Base-by-base conservation (phyloP, 1,140 invertebrate species). In the Caerostris darwini region DNA sequence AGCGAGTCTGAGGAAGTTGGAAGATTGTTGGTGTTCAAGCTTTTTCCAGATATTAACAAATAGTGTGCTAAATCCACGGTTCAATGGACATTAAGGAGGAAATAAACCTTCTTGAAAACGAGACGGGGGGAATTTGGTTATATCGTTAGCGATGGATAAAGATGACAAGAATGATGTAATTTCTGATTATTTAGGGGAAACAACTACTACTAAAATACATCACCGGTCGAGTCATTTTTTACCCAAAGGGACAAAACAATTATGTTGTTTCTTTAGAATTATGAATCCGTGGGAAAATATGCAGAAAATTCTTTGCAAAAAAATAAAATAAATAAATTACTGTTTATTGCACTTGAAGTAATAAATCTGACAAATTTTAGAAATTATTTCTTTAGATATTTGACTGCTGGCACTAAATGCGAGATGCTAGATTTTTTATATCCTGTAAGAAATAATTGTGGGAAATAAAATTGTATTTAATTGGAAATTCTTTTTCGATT, bases 111-210 rank as follows among this genome's bases (percentile, higher is more conserved):
- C 71, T 7, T 3, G 34, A 77, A 77, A 34, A 34, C 34, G 34
- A 34, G 34, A 34, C 34, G 34, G 34, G 34, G 34, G 14, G 71
- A 50, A 12, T 77, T 34, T 67, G n/a, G 19, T 77, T 77, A 77
- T 77, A 77, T 77, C 71, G 71, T 77, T 77, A 77, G 12, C 50
- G 71, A 77, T 34, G 4, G 71, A 77, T 77, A 77, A 77, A 77
- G 71, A 77, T 77, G 71, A 77, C 71, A 50, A 77, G 71, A 3
- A 34, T 12, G 71, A 77, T 77, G 34, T 50, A 77, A 77, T 77
- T 77, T 50, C 71, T 12, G 71, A 77, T 77, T 77, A 77, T 67
- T 67, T 50, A 53, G 7, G 5, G 69, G 71, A 77, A 77, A 77
- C 71, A 34, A 34, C 34, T 34, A 34, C 34, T 34, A 34, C 1